Conservation (phyloP, 2,113 vertebrate species). For the Calonectris borealis region DNA sequence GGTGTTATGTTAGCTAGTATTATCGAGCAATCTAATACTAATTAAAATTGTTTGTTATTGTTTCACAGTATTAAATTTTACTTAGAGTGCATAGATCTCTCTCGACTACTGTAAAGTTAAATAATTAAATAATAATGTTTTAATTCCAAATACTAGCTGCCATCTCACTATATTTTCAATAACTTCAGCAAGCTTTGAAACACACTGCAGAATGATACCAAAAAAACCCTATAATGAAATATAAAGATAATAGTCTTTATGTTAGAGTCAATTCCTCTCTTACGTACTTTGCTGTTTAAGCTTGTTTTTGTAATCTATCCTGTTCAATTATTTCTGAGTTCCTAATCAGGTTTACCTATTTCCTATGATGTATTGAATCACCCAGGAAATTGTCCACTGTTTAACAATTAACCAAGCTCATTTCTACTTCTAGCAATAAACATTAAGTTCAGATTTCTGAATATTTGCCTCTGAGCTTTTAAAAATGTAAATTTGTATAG, state of each 20-base stretch:
- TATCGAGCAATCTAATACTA: neutral
- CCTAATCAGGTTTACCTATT: neutral
- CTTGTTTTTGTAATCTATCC: neutral
- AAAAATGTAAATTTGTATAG: neutral
- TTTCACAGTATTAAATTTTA: neutral
- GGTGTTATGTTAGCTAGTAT: neutral
- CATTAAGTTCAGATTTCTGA: neutral
- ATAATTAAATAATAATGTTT: neutral
- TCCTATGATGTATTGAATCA: neutral
- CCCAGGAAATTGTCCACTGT: neutral
- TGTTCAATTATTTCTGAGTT: constrained; percentile 17
- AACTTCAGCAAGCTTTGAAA: neutral
- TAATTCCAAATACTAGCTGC: neutral
- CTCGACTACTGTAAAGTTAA: neutral
- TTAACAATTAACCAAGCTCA: constrained; percentile 31
- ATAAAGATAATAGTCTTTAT: neutral
- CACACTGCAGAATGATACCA: neutral
- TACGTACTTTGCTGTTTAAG: neutral
- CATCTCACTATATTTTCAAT: neutral
- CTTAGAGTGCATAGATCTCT: neutral
- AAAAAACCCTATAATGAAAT: neutral
- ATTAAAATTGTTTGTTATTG: neutral
- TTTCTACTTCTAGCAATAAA: constrained; percentile 8
- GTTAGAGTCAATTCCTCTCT: neutral
- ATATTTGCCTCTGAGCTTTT: neutral